These are phyloP conservation scores for Premnoplex brunnescens DNA, from an alignment of 2,797 vertebrate species.

Conservation along the genomic window DNA sequence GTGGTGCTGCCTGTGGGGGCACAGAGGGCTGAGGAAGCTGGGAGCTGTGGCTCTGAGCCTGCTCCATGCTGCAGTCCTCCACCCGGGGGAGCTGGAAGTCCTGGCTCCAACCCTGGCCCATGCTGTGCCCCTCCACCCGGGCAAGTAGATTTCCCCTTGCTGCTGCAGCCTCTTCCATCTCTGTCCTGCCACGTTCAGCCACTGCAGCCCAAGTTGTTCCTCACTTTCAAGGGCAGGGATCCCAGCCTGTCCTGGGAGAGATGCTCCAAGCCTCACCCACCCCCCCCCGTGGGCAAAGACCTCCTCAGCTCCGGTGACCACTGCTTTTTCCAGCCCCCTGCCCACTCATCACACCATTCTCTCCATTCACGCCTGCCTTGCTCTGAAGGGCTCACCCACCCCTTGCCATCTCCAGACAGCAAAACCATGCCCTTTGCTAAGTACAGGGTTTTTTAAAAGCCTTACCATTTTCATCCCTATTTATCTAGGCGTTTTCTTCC, in stretches of 20 bases:
- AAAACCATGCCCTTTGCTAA: slow-evolving; percentile 37
- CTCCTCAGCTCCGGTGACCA: neutral
- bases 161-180: neutral
- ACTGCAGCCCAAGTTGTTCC: neutral
- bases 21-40: neutral
- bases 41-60: rapidly evolving
- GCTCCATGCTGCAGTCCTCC: neutral
- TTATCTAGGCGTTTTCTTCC: neutral
- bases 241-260: neutral
- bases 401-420: neutral
- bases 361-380: neutral
- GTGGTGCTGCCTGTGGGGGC: neutral
- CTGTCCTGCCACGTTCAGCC: neutral
- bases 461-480: neutral
- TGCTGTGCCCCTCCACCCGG: neutral
- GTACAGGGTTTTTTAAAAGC: neutral
- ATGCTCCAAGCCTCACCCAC: rapidly evolving
- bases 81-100: neutral
- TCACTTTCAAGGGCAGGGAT: neutral
- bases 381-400: neutral
- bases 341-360: neutral
- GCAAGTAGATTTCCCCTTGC: neutral
- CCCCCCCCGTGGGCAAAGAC: neutral
- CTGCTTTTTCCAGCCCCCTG: slow-evolving; percentile 14
- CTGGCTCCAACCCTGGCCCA: rapidly evolving